Base-by-base conservation (phyloP, 1,140 invertebrate species). In the Drosophila busckii region DNA sequence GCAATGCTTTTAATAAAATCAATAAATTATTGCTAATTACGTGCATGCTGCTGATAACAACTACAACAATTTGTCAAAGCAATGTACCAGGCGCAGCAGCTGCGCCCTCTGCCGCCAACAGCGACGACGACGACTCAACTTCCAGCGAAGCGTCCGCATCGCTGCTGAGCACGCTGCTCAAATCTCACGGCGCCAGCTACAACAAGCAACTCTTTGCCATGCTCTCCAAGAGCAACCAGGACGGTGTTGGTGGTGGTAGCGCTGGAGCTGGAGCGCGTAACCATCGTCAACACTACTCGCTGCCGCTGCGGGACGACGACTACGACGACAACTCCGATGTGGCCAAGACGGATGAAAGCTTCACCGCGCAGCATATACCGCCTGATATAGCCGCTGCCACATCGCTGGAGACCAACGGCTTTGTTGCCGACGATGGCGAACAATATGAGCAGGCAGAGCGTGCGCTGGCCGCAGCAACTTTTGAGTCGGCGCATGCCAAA, bases 21-120 rank as follows among this genome's bases (percentile, higher is more conserved):
- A 84, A 84, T 84, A 85, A 85, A 85, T 70, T 85, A 64, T 55
- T 70, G 65, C 70, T 84, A 85, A 82, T 84, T 75, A 84, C 82
- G 59, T 69, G 64, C 56, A 71, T 85, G 48, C 58, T 82, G 46
- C 83, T 84, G 82, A 82, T 84, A 85, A 85, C 70, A 50, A 56
- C 83, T 44, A 63, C 70, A 64, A 82, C 75, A 83, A 82, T 82
- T 82, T 82, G 75, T 83, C 75, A 83, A 75, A 82, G 56, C 44
- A 48, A 48, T 40, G 68, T 64, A 49, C 73, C 52, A 44, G 48
- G 29, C 10, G 56, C 23, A 15, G 52, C 15, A 7, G 59, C 59
- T n/a, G 66, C 76, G 75, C 49, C 65, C n/a, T n/a, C n/a, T n/a
- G 25, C 29, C 37, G 12, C 37, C 45, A 8, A 55, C 41, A 13